Evolutionary conservation across 2,888 invertebrate genomes (phyloP), one percentile per base, ranked within the genome.

Genomic region (Dynastes hyllus): DNA sequence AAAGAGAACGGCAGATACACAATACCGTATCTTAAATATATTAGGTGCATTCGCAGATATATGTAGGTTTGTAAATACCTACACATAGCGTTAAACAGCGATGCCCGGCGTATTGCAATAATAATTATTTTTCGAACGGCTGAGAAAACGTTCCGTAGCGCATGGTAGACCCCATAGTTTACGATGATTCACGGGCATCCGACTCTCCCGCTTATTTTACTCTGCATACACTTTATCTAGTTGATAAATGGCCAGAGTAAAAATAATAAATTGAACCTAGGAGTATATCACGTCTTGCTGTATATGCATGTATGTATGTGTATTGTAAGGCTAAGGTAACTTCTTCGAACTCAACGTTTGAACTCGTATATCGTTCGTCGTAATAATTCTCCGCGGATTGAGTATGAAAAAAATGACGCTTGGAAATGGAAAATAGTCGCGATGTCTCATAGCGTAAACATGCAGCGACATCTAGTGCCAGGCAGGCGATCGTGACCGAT

Each of bases 201-300:
- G 13, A 53, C 40, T 37, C 67, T 40, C 22, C 29, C 22, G 32
- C 22, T 63, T 45, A 73, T 9, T 40, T 73, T 37, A 50, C 61
- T 78, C 61, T n/a, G 50, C 16, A 61, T 78, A 65, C 32, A 37
- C 65, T 63, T 32, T 71, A 71, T 78, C 63, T 78, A 50, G 53
- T 79, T 79, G 76, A 79, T 79, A 76, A 76, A 76, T 61, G 79
- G 69, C 16, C 69, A 76, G 66, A 55, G 55, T 51, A 76, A 79
- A 76, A 76, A 76, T 76, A 76, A 79, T 79, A 76, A 78, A 78
- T 78, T 79, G 75, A 55, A 55, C 63, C 45, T 67, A 45, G n/a
- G 70, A 71, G 78, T 70, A 78, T 71, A 71, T 78, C 78, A 67
- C 65, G 65, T 67, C 29, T 8, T 6, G n/a, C n/a, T 53, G 16